Base-by-base conservation (phyloP, 2,113 vertebrate species). In the Columbina picui region DNA sequence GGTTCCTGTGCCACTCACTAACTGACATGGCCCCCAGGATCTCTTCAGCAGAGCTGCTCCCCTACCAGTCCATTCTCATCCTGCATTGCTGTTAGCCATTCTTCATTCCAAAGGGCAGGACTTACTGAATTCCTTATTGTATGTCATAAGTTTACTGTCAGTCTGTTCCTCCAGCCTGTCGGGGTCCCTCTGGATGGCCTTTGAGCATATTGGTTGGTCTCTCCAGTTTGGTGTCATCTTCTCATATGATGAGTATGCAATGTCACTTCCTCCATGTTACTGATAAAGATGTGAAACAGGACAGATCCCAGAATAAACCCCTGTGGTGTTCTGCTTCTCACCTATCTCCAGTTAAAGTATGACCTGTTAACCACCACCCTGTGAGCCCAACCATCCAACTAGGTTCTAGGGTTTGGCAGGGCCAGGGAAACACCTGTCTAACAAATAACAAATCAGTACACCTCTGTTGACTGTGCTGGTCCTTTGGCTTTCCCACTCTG, bases 61-160 rank as follows among this genome's bases (percentile, higher is more conserved):
- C 39, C 11, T 14, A 29, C 17, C 4, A 49, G 21, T n/a, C 20
- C 3, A 1, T 19, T 10, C 16, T 14, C 34, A 36, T 14, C 19
- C 7, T 23, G 4, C 34, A 47, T 22, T 1, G 0, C 60, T 70
- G 27, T 8, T 45, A 89, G 34, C 2, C 38, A 8, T 56, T 65
- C 12, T 30, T 74, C 45, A 32, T 65, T 70, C 65, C 3, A 3
- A 68, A 34, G 41, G 14, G 4, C 7, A 71, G 32, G 21, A 70
- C 36, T 80, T 87, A 7, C 30, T 71, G 25, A 45, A 19, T 45
- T 22, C 15, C 8, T 12, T 52, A 57, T 8, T 57, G 36, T 90
- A 67, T 67, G 61, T 56, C 15, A 0, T 36, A 39, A 50, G 9
- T 41, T 67, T 76, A 23, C n/a, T 36, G 5, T 47, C 52, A 12